Evolutionary conservation across 2,888 invertebrate genomes (phyloP), one percentile per base, ranked within the genome.

Genomic region (Tetanocera ferruginea): DNA sequence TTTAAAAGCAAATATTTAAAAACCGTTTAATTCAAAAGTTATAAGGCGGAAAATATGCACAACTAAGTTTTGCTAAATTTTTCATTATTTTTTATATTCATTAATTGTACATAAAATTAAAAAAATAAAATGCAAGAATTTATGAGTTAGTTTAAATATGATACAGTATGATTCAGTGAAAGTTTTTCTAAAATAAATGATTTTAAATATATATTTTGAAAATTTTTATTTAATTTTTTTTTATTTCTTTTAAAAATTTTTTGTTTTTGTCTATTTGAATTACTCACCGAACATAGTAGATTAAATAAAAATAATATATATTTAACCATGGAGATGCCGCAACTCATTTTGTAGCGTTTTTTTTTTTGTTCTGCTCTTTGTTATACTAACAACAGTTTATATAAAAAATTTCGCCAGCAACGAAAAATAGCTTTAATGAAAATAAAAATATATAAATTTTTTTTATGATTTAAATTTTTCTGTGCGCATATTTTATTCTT

Each of bases 291-390:
- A 86, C 95, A 94, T 80, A 95, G 87, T 85, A 95, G 90, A 89
- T 95, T 95, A 90, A 95, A 95, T 89, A 95, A 92, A 90, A 95
- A 96, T 86, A 96, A 92, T 85, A 95, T 92, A 91, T 95, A 95
- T 92, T 96, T 96, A 88, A 95, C 93, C 91, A 94, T 93, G 90
- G 93, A 93, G 91, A 94, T 93, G 89, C 94, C 94, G 90, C 93
- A 94, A 90, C 92, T 92, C 93, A 93, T 93, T 76, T 80, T 83
- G 81, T 14, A 55, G 43, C 43, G 19, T 0, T 55, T 55, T 55
- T n/a, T 55, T 55, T 2, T 5, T 55, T 52, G 5, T n/a, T 31
- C 6, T 8, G 60, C 23, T 66, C 25, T n/a, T n/a, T 52, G 55
- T 70, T 43, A 17, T 31, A 23, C 34, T 25, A 34, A 52, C 14